Conservation (phyloP, 1,140 invertebrate genomes). For the Nasonia giraulti region DNA sequence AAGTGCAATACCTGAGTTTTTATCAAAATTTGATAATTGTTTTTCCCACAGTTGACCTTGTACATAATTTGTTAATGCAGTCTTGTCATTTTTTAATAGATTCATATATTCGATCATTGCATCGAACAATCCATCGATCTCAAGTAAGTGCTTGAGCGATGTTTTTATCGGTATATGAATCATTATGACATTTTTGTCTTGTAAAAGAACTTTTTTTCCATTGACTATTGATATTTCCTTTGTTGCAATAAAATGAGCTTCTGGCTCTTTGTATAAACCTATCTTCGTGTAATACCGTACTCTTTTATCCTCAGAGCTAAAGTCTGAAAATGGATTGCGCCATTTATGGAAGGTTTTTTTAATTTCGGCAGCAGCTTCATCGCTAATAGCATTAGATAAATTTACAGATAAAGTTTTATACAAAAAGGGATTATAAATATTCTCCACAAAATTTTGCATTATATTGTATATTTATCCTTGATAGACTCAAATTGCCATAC, state of each 20-base stretch:
- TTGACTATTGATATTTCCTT: not conserved
- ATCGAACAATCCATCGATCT: slow-evolving; percentile 31
- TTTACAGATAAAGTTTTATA: not conserved
- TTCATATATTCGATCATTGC: slow-evolving; percentile 18
- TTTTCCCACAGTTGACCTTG: too few species aligned
- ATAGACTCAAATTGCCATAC: not conserved
- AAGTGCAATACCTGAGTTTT: slow-evolving; percentile 41
- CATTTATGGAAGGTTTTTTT: not conserved
- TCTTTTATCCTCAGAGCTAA: slow-evolving; percentile 3
- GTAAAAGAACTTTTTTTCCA: not conserved
- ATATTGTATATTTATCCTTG: not conserved
- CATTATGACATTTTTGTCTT: not conserved
- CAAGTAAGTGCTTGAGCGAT: not conserved
- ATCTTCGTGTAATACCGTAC: not conserved
- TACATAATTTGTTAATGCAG: slow-evolving; percentile 39
- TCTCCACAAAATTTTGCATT: not conserved
- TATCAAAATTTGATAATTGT: slow-evolving; percentile 16
- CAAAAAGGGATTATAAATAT: slow-evolving; percentile 16
- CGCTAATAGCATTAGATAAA: not conserved
- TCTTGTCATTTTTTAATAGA: not conserved
- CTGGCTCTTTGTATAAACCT: not conserved
- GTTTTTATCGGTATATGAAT: not conserved
- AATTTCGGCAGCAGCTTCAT: not conserved
- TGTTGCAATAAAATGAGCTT: not conserved
- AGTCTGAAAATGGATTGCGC: not conserved